Evolutionary conservation across 2,113 vertebrate species (phyloP).

Genomic region (Xerus inauris): DNA sequence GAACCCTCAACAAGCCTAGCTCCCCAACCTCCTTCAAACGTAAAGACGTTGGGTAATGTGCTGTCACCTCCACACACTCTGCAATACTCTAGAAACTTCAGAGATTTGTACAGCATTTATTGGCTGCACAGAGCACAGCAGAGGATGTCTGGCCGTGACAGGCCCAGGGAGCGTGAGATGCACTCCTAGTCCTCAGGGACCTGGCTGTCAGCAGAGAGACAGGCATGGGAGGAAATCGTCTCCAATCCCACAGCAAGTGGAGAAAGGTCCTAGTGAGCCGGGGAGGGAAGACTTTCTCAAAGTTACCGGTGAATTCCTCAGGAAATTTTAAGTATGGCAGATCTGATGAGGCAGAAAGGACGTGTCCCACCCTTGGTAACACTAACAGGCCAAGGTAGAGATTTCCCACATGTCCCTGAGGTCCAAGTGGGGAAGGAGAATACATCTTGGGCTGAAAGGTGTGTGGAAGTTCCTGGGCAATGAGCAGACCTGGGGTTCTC

Average conservation of each 20-base stretch:
- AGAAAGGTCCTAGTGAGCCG: neutral
- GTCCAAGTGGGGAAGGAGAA: neutral
- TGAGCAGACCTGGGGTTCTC: neutral
- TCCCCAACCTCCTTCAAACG: neutral
- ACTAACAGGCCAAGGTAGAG: neutral
- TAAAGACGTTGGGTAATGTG: neutral
- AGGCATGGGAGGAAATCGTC: neutral
- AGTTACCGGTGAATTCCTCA: too few relatives aligned
- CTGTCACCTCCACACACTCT: neutral
- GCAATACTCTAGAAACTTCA: neutral
- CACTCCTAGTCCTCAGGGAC: rapidly evolving
- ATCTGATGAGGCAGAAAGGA: neutral
- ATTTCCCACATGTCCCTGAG: neutral
- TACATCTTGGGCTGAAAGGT: neutral
- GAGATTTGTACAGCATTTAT: neutral
- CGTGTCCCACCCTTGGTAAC: too few relatives aligned
- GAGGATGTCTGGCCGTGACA: neutral
- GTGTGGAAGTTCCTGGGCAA: neutral
- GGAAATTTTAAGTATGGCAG: neutral
- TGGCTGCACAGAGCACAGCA: neutral
- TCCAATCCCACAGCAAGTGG: rapidly evolving
- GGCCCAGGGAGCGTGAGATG: neutral
- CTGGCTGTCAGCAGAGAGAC: neutral
- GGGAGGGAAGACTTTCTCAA: neutral
- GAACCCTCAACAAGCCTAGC: neutral